Base-by-base conservation (phyloP, 2,888 invertebrate genomes). In the Erebia aethiops region DNA sequence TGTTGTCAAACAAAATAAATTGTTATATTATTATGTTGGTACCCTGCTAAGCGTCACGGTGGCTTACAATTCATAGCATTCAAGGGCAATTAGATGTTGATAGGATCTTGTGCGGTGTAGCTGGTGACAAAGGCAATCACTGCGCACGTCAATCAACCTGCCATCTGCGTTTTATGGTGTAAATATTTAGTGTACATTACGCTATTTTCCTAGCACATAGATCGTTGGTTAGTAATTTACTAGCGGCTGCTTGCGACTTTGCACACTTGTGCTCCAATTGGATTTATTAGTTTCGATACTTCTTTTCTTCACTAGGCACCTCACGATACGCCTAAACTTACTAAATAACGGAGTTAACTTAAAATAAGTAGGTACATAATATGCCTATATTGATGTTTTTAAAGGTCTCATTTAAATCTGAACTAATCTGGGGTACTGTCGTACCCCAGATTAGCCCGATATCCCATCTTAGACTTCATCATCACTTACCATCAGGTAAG, bases 101-200 rank as follows among this genome's bases (percentile, higher is more conserved):
- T 73, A 71, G 41, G 58, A 73, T 74, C 49, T 67, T 63, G 69
- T 72, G 62, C 21, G 75, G 69, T 71, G 73, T 71, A 70, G 69
- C 70, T 54, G 69, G 71, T 73, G 76, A 75, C 75, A 76, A 69
- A 67, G 70, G 49, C 65, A 70, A 71, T 69, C 70, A 70, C 52
- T 72, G 70, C 69, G 49, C 69, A 68, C 57, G 75, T 73, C 75
- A 73, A 68, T 74, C 76, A 75, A 62, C 63, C 75, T 73, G 75
- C 71, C 76, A 76, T 46, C 68, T 74, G 76, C 49, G 68, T 71
- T 74, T 75, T 65, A 70, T 65, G 70, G 66, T 70, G 76, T 72
- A 76, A 74, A 74, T 72, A 75, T 64, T 73, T 69, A 69, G 56
- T 69, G 57, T 69, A 73, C 7, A 58, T 52, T 52, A 67, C 49